Evolutionary conservation across 2,113 vertebrate species (phyloP).

Genomic region (Poecile atricapillus): DNA sequence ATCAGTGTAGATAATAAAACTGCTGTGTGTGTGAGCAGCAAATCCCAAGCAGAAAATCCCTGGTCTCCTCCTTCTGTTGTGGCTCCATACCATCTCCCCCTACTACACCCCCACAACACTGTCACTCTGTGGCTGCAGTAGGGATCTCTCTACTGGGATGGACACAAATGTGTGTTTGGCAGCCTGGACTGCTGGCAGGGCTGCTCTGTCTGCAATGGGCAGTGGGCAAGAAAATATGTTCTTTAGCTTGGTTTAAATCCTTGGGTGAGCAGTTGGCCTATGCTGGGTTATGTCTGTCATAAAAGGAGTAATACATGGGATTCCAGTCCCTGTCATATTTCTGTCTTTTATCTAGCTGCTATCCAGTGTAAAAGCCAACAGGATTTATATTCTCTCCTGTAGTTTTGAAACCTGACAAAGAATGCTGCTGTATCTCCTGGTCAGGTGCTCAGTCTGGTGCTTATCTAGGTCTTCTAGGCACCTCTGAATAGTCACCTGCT

Average conservation of each 20-base stretch:
- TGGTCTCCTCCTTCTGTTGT: not conserved
- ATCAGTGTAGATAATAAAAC: not conserved
- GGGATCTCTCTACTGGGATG: not conserved
- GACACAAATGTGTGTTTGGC: not conserved
- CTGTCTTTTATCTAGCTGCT: not conserved
- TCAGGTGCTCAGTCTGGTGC: not conserved
- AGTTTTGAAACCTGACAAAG: not conserved
- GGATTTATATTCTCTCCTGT: not conserved
- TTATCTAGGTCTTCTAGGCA: not conserved
- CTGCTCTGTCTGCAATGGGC: fast-evolving
- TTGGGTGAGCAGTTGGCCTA: not conserved
- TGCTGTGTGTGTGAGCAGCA: not conserved
- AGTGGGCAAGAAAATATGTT: not conserved
- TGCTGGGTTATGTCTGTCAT: not conserved
- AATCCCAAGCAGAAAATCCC: not conserved
- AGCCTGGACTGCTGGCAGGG: not conserved
- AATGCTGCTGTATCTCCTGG: not conserved
- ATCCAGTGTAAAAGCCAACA: not conserved
- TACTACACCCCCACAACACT: fast-evolving
- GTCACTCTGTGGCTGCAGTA: not conserved
- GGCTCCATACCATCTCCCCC: not conserved
- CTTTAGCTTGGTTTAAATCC: not conserved
- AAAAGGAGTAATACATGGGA: not conserved
- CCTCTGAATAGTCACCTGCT: not conserved
- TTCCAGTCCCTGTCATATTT: not conserved